phyloP scores from a whole-genome alignment of 2,888 invertebrate genomes.

The Smittia aterrima region DNA sequence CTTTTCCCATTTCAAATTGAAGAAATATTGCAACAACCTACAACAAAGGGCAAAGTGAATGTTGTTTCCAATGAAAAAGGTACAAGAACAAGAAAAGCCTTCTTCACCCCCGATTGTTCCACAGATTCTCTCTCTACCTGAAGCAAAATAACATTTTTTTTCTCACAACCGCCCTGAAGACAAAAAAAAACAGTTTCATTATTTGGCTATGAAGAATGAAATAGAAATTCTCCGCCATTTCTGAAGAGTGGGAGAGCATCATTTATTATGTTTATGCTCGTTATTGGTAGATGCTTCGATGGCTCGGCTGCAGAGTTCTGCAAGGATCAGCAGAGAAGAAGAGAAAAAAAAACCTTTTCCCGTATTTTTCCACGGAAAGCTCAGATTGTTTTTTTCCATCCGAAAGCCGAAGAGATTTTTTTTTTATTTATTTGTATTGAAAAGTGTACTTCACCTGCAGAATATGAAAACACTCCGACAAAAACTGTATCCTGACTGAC shows the following conservation, averaged over 20 bases:
- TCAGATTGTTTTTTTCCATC: not conserved
- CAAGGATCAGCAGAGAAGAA: not conserved
- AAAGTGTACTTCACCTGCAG: slow-evolving; percentile 10
- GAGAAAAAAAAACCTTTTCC: not conserved
- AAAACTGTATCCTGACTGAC: not conserved
- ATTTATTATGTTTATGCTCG: slow-evolving; percentile 36
- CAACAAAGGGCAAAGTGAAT: not conserved
- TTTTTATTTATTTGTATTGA: slow-evolving; percentile 32
- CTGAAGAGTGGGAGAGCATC: slow-evolving; percentile 1
- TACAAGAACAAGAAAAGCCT: not conserved
- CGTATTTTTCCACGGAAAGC: not conserved
- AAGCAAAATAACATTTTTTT: too few relatives aligned
- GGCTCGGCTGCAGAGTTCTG: not conserved
- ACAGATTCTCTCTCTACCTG: too few relatives aligned
- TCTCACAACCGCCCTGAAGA: not conserved
- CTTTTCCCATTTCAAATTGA: not conserved
- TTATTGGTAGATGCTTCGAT: slow-evolving; percentile 8
- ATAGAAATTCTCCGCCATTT: not conserved
- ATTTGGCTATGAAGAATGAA: not conserved
- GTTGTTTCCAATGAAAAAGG: not conserved
- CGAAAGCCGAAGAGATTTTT: not conserved
- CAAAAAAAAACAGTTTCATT: not conserved
- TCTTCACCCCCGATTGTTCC: not conserved
- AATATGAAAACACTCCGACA: not conserved
- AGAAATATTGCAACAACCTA: not conserved